Evolutionary conservation across 2,888 invertebrate genomes (phyloP).

Genomic region (Amphipoea oculea): DNA sequence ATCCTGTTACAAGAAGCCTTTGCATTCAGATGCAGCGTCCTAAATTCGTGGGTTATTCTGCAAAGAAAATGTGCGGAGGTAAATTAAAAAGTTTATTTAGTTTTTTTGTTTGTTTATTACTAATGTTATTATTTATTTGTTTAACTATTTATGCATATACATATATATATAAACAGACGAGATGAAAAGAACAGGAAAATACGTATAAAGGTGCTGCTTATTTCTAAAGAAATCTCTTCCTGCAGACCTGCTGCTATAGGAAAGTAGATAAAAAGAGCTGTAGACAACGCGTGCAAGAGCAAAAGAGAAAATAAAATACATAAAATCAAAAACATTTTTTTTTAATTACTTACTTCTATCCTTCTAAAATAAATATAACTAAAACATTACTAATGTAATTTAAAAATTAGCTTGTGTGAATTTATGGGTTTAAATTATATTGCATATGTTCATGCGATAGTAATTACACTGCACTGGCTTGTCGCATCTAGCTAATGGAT

Average conservation of each 20-base stretch:
- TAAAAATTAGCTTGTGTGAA: not conserved
- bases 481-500: slow-evolving; percentile 10
- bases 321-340: too few relatives aligned
- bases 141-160: not conserved
- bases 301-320: too few relatives aligned
- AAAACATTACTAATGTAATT: too few relatives aligned
- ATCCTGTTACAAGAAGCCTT: slow-evolving; percentile 78
- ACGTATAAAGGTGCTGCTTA: not conserved
- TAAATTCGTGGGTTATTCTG: slow-evolving; percentile 71
- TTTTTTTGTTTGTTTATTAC: not conserved
- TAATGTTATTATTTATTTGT: not conserved
- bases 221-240: not conserved
- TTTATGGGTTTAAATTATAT: slow-evolving; percentile 2
- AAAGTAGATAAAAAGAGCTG: not conserved
- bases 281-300: not conserved
- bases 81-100: not conserved
- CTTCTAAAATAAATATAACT: too few relatives aligned
- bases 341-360: too few relatives aligned
- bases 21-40: slow-evolving; percentile 75
- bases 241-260: not conserved
- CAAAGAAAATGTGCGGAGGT: not conserved
- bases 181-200: not conserved
- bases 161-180: not conserved
- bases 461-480: slow-evolving; percentile 8
- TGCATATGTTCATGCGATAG: not conserved